These are phyloP conservation scores for Pygmarrhopalites habei DNA, from an alignment of 1,140 invertebrate species.

Conservation along the genomic window DNA sequence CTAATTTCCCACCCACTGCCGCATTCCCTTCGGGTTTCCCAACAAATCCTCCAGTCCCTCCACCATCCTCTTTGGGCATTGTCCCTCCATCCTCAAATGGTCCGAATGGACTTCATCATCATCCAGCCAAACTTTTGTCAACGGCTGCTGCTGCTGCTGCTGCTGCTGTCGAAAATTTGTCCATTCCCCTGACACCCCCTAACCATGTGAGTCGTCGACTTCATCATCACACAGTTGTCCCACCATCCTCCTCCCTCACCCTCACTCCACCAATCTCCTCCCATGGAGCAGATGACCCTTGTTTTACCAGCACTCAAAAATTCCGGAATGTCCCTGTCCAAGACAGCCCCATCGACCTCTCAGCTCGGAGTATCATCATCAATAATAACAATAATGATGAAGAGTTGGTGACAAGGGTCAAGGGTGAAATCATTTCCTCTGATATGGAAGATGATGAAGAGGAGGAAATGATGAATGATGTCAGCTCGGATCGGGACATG, in stretches of 20 bases:
- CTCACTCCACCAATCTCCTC: conserved; percentile 38
- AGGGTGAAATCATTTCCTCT: conserved; percentile 12
- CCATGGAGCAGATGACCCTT: conserved; percentile 36
- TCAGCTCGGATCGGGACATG: conserved; percentile 14
- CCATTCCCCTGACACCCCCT: conserved; percentile 21
- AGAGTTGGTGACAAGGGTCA: conserved; percentile 4
- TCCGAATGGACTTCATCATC: neutral
- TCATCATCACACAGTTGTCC: conserved; percentile 23
- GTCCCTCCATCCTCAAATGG: too few relatives aligned
- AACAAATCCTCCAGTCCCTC: conserved; percentile 13
- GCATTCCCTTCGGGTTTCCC: conserved; percentile 18
- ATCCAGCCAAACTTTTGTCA: conserved; percentile 20
- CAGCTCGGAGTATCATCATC: conserved; percentile 21
- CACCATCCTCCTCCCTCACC: conserved; percentile 36
- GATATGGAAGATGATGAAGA: conserved; percentile 11
- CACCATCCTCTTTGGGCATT: neutral
- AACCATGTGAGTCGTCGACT: conserved; percentile 6
- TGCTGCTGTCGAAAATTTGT: conserved; percentile 29
- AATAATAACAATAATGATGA: conserved; percentile 22
- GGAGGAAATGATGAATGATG: conserved; percentile 13
- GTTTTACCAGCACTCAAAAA: conserved; percentile 14
- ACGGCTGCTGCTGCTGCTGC: conserved; percentile 25
- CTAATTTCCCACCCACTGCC: conserved; percentile 30
- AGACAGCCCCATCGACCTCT: conserved; percentile 38
- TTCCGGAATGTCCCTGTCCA: conserved; percentile 21